Evolutionary conservation across 2,888 invertebrate genomes (phyloP).

Genomic region (Melieria picta): DNA sequence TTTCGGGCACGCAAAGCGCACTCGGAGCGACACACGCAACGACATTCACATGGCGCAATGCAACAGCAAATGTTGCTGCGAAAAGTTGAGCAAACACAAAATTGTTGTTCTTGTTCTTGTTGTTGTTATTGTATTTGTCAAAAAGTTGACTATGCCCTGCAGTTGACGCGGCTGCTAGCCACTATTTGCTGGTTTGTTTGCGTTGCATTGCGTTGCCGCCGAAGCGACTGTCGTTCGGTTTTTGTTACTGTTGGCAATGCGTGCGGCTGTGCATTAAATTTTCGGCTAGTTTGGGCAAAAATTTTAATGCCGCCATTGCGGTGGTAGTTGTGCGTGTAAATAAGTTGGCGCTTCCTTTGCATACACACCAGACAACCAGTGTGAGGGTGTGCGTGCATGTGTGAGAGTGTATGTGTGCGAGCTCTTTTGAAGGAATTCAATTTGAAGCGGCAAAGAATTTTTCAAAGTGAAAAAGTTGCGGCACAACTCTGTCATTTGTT

Average conservation of each 20-base stretch:
- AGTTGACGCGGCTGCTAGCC: no score
- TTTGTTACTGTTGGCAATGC: background rate
- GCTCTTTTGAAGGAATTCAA: background rate
- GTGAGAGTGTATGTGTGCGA: background rate
- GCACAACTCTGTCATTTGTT: no score
- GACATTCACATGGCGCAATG: background rate
- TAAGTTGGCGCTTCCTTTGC: background rate
- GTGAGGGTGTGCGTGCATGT: background rate
- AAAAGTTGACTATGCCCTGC: conserved; percentile 7
- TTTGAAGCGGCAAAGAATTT: background rate
- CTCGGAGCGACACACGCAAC: background rate
- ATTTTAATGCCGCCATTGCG: conserved; percentile 6
- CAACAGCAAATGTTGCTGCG: background rate
- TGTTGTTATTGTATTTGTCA: conserved; percentile 11
- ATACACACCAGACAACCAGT: no score
- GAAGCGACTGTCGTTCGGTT: no score
- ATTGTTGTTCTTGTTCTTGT: background rate
- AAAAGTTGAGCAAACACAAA: background rate
- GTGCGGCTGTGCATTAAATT: background rate
- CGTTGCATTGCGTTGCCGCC: no score
- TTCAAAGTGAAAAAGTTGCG: background rate
- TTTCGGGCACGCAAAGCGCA: background rate
- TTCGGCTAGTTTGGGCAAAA: conserved; percentile 2
- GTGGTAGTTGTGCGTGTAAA: background rate
- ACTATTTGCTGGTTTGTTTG: no score